Base-by-base conservation (phyloP, 1,140 invertebrate genomes). In the Maconellicoccus hirsutus region DNA sequence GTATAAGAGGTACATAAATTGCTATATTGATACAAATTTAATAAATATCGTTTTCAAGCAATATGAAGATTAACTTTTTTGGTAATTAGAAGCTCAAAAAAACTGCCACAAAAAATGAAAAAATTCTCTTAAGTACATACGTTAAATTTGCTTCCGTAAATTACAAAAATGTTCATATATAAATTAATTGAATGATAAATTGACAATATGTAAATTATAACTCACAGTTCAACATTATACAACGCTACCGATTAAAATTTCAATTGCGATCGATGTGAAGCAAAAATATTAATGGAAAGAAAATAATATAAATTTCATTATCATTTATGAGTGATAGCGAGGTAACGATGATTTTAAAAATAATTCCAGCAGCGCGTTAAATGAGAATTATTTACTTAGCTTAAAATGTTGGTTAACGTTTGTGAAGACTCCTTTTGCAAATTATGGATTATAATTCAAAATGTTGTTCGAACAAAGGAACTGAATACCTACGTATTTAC, bases 131-230 rank as follows among this genome's bases (percentile, higher is more conserved):
- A 19, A 52, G 33, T 6, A 38, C 33, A n/a, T 33, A 3, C 4
- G 29, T 33, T 52, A 16, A 52, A 52, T 52, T 8, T 52, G 42
- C 42, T 14, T 52, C n/a, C 42, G 16, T 52, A 52, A 16, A 8
- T 52, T 4, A 16, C 6, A 52, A 52, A 52, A 52, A 52, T 16
- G 3, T 52, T 52, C 42, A 52, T 16, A 16, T 52, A 52, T 52
- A 52, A 52, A 52, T 52, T 52, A 52, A 52, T 52, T 52, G 42
- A 52, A 52, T 52, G n/a, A 52, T 52, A 52, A 52, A 52, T 52
- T 52, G 42, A 52, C 42, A 52, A 52, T 52, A 52, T 52, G 42
- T 52, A 52, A 52, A 52, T 52, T 16, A 19, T 52, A 52, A 16
- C n/a, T 52, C 42, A 52, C 42, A 52, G 42, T 52, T 14, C 12